These are phyloP conservation scores for Plecotus auritus DNA, from an alignment of 2,113 vertebrate genomes.

Conservation along the genomic window DNA sequence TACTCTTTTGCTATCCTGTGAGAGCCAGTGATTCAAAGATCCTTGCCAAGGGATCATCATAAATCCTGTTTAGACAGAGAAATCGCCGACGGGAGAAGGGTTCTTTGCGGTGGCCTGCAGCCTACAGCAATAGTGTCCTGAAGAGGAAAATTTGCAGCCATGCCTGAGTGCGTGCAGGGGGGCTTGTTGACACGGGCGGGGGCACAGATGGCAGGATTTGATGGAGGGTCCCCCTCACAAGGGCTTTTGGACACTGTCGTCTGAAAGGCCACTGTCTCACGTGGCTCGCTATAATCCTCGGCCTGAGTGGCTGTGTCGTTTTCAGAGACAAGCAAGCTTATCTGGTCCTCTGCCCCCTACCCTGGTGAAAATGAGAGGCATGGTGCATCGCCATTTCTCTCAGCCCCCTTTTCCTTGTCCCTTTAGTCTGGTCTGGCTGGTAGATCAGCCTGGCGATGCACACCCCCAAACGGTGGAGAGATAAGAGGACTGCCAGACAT, in stretches of 20 bases:
- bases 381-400: not conserved
- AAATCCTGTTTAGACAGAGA: conserved; percentile 70
- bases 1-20: conserved; percentile 33
- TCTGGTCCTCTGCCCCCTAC: not conserved
- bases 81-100: conserved; percentile 52
- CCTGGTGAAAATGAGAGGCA: not conserved
- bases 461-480: not conserved
- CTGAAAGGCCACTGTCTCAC: not conserved
- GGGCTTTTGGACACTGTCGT: not conserved
- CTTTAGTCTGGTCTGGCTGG: not conserved
- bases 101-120: conserved; percentile 54
- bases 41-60: conserved; percentile 59
- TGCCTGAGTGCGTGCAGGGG: not conserved
- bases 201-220: conserved; percentile 33
- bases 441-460: not conserved
- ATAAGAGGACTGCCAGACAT: not conserved
- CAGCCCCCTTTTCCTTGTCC: not conserved
- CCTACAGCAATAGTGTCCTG: not conserved
- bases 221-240: not conserved
- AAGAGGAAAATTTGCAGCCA: conserved; percentile 11
- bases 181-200: conserved; percentile 1
- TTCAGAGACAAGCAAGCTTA: not conserved
- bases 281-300: not conserved
- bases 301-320: not conserved
- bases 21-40: conserved; percentile 60